Evolutionary conservation across 2,888 invertebrate genomes (phyloP).

Genomic region (Gryllus longicercus): DNA sequence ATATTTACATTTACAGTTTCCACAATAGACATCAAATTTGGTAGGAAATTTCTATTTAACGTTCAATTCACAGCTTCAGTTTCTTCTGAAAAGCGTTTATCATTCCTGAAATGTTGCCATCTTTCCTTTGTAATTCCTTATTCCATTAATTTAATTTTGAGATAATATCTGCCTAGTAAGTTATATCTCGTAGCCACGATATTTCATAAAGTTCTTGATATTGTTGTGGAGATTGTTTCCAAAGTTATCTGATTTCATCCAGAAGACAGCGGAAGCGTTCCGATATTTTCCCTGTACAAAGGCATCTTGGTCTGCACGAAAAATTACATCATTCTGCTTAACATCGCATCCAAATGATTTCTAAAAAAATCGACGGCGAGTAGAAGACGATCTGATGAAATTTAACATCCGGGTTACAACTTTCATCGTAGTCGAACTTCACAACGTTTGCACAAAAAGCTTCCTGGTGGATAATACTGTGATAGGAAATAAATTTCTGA

Average conservation of each 20-base stretch:
- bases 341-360: conserved; percentile 18
- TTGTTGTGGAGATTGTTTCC: not conserved
- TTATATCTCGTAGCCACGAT: not conserved
- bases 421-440: conserved; percentile 29
- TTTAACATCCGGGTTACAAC: conserved; percentile 24
- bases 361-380: conserved; percentile 24
- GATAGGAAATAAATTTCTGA: conserved; percentile 30
- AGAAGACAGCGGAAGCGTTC: conserved; percentile 4
- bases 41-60: not conserved
- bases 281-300: conserved; percentile 22
- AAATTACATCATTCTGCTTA: conserved; percentile 23
- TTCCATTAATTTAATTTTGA: not conserved
- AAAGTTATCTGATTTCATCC: conserved; percentile 22
- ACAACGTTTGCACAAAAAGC: conserved; percentile 28
- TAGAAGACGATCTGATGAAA: conserved; percentile 25
- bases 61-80: not conserved
- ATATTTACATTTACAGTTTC: no score
- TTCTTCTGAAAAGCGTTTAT: not conserved
- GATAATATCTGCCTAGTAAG: no score
- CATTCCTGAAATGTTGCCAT: not conserved
- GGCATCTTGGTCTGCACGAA: not conserved
- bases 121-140: not conserved
- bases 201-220: not conserved
- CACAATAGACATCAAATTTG: no score
- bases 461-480: conserved; percentile 28